Percentiles rank a stretch among this genome's conserved stretches.
Conservation (phyloP, 2,888 invertebrate genomes). For the Polylopha cassiicola region DNA sequence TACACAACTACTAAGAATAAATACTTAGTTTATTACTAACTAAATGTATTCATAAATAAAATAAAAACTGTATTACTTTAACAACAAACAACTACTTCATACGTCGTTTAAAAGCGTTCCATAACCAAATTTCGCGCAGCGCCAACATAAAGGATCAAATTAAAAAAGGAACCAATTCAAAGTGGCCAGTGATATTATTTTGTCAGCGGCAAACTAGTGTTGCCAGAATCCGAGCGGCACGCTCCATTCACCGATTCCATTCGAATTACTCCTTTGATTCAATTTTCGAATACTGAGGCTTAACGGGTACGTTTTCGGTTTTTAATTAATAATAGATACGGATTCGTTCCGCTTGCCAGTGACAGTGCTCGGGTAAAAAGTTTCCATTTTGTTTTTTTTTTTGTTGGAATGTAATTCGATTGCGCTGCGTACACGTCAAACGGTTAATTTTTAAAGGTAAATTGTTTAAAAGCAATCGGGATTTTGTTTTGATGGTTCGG, state of each 20-base stretch:
- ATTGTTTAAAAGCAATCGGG: constrained; percentile 32
- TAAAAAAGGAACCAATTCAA: constrained; percentile 5
- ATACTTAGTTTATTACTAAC: no score
- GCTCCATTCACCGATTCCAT: constrained; percentile 41
- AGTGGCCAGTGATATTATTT: constrained; percentile 6
- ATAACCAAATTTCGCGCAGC: neutral
- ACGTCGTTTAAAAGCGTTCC: no score
- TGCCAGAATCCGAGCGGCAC: constrained; percentile 11
- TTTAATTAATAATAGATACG: constrained; percentile 67
- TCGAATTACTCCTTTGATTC: constrained; percentile 66
- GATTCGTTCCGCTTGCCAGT: constrained; percentile 39
- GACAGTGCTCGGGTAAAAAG: constrained; percentile 43
- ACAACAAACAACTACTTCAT: no score
- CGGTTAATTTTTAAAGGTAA: constrained; percentile 19
- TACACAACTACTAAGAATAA: no score
- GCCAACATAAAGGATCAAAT: neutral
- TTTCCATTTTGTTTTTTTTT: constrained; percentile 36
- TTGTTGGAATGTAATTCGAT: constrained; percentile 36
- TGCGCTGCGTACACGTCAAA: constrained; percentile 21
- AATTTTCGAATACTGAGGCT: constrained; percentile 51
- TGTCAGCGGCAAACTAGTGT: constrained; percentile 13
- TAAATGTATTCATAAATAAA: constrained; percentile 3
- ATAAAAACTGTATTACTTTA: neutral
- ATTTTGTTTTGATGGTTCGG: constrained; percentile 23
- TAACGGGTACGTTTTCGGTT: constrained; percentile 57